Evolutionary conservation across 1,140 invertebrate genomes (phyloP).

Genomic region (Macrobrachium rosenbergii): DNA sequence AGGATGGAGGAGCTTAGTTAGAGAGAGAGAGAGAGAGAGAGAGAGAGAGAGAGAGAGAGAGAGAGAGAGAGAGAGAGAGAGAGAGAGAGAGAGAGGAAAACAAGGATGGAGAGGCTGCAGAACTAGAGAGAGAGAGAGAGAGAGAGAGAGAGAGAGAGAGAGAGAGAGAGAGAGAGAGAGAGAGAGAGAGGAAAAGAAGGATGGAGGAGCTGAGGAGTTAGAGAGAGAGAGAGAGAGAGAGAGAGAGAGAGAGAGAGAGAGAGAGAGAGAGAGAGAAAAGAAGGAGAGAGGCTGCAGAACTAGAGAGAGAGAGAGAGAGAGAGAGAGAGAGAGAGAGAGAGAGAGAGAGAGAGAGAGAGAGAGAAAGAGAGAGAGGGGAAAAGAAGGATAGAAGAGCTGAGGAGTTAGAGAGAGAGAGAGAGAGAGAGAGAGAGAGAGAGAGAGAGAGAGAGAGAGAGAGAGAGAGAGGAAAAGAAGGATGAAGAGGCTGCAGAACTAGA

Average conservation of each 20-base stretch:
- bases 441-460: no score
- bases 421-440: no score
- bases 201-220: neutral
- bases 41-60: neutral
- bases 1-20: no score
- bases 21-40: no score
- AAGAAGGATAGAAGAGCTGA: neutral
- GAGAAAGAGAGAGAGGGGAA: neutral
- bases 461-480: no score
- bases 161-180: neutral
- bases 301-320: neutral
- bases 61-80: no score
- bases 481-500: neutral
- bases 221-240: no score
- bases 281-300: neutral
- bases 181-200: neutral
- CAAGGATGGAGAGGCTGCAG: neutral
- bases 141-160: neutral
- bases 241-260: conserved; percentile 24
- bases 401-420: no score
- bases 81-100: neutral
- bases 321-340: neutral
- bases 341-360: neutral
- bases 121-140: neutral
- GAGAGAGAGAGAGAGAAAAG: conserved; percentile 15